Evolutionary conservation across 2,888 invertebrate genomes (phyloP).

Genomic region (Candidula unifasciata): DNA sequence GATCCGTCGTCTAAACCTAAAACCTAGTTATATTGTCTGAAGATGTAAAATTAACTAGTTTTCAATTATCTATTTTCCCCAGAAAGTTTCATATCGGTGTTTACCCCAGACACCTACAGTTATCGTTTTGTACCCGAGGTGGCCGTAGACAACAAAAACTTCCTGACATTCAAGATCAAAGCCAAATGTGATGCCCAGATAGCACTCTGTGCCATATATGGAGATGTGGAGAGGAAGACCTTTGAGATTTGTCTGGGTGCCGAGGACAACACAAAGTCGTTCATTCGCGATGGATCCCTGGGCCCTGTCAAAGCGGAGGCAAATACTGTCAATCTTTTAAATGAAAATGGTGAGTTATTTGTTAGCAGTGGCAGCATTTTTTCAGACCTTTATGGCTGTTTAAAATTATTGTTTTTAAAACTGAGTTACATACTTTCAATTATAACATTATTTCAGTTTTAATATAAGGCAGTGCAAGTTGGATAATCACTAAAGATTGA

Average conservation of each 20-base stretch:
- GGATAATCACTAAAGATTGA: too few species aligned
- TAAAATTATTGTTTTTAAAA: too few species aligned
- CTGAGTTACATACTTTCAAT: too few species aligned
- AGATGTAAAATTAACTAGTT: too few species aligned
- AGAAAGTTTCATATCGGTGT: slow-evolving; percentile 76
- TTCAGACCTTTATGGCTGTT: not conserved
- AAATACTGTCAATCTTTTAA: slow-evolving; percentile 67
- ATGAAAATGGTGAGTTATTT: slow-evolving; percentile 56
- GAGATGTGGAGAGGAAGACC: slow-evolving; percentile 73
- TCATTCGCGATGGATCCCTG: slow-evolving; percentile 69
- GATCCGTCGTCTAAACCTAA: too few species aligned
- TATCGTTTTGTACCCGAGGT: slow-evolving; percentile 76
- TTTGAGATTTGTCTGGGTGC: slow-evolving; percentile 74
- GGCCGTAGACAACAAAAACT: slow-evolving; percentile 71
- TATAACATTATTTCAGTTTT: too few species aligned
- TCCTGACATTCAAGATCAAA: slow-evolving; percentile 73
- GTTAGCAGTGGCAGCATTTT: not conserved
- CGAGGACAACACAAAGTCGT: slow-evolving; percentile 69
- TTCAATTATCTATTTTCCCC: slow-evolving; percentile 31
- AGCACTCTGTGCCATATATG: slow-evolving; percentile 74
- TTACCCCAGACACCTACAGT: slow-evolving; percentile 73
- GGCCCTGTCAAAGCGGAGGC: slow-evolving; percentile 68
- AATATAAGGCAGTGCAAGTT: too few species aligned
- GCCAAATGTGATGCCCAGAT: slow-evolving; percentile 73
- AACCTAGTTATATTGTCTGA: too few species aligned